These are phyloP conservation scores for Kradibia gibbosae DNA, from an alignment of 1,140 invertebrate genomes.

Conservation along the genomic window DNA sequence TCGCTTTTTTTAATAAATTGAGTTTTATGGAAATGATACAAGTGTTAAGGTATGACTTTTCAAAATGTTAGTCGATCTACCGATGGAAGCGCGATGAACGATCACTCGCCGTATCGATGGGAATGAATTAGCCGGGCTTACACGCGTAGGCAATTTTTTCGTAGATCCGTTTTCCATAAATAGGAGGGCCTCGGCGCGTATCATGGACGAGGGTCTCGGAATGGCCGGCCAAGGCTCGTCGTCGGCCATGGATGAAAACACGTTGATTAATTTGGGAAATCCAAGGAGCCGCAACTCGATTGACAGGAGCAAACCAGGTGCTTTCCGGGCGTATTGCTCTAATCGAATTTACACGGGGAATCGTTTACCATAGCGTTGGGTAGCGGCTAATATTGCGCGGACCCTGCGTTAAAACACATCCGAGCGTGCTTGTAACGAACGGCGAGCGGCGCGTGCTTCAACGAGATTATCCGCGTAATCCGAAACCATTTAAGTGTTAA, in stretches of 20 bases:
- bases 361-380: neutral
- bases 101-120: no score
- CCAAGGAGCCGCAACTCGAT: neutral
- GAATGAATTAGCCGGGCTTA: no score
- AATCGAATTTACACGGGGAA: conserved; percentile 22
- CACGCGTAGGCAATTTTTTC: no score
- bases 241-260: conserved; percentile 9
- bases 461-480: conserved; percentile 42
- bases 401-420: conserved; percentile 27
- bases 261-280: conserved; percentile 25
- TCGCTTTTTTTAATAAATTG: no score
- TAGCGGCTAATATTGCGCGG: conserved; percentile 5
- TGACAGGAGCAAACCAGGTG: neutral
- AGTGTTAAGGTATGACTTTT: no score
- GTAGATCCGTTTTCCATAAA: no score
- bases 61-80: no score
- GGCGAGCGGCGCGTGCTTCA: neutral
- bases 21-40: no score
- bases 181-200: neutral
- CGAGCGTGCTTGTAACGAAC: conserved; percentile 22
- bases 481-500: conserved; percentile 36
- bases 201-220: neutral
- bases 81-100: no score
- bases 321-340: conserved; percentile 20
- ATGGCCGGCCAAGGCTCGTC: neutral